A percentile compares a stretch with the other conserved stretches of the same genome.
Evolutionary conservation across 2,888 invertebrate species (phyloP).

Genomic region (Meteorus colon): DNA sequence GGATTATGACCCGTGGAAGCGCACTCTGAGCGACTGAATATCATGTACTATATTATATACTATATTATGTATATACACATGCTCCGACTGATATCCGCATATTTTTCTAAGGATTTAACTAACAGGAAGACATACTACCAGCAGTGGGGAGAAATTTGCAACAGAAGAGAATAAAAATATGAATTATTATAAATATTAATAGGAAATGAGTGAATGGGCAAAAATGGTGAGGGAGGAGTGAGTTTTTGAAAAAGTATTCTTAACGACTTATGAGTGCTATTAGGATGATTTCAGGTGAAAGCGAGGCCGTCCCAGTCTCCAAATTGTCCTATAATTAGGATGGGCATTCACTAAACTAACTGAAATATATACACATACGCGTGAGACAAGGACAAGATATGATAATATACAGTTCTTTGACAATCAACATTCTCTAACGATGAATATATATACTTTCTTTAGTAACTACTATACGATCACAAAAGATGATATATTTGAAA

Average conservation of each 20-base stretch:
- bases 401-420: conserved; percentile 18
- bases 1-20: too few species aligned
- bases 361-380: too few species aligned
- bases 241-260: too few species aligned
- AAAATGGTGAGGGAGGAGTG: neutral
- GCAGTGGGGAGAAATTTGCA: conserved; percentile 32
- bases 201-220: neutral
- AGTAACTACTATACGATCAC: neutral
- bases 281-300: too few species aligned
- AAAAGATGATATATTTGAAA: neutral
- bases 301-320: too few species aligned
- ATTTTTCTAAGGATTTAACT: conserved; percentile 24
- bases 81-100: neutral
- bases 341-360: too few species aligned
- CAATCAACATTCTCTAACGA: neutral
- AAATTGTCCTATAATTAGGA: too few species aligned
- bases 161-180: conserved; percentile 26
- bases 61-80: neutral
- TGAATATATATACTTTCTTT: conserved; percentile 14
- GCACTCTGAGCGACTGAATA: too few species aligned
- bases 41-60: too few species aligned
- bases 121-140: conserved; percentile 5
- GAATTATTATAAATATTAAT: neutral
- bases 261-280: too few species aligned
- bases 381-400: neutral